These are phyloP conservation scores for Himalopsyche kuldschensis DNA, from an alignment of 2,888 invertebrate species.

Conservation along the genomic window DNA sequence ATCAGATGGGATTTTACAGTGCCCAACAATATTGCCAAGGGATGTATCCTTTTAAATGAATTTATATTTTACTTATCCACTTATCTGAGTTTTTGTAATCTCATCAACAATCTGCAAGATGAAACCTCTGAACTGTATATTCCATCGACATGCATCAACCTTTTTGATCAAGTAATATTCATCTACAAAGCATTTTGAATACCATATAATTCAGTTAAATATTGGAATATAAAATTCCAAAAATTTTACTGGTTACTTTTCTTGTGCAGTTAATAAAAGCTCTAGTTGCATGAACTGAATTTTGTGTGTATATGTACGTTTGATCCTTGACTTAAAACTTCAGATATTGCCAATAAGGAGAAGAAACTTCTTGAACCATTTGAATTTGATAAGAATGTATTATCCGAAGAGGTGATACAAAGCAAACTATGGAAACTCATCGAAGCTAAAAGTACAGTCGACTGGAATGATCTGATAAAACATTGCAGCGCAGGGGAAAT, in stretches of 20 bases:
- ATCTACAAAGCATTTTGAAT: no score
- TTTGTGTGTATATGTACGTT: not conserved
- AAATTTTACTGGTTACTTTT: no score
- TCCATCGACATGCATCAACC: not conserved
- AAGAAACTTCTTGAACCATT: constrained; percentile 30
- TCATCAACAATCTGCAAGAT: not conserved
- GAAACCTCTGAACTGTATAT: not conserved
- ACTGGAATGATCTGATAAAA: constrained; percentile 30
- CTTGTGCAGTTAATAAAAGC: no score
- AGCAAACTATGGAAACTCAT: constrained; percentile 32
- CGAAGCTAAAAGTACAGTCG: constrained; percentile 13
- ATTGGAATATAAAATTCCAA: no score
- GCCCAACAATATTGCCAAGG: constrained; percentile 48
- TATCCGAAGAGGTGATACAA: constrained; percentile 23
- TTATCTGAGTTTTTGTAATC: not conserved
- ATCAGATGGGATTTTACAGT: constrained; percentile 51
- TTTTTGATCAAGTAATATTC: not conserved
- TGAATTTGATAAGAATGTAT: constrained; percentile 20
- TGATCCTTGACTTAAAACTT: constrained; percentile 16
- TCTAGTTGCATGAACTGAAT: not conserved
- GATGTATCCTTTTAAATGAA: constrained; percentile 57
- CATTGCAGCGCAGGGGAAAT: not conserved
- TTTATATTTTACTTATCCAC: not conserved
- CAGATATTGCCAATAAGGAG: constrained; percentile 36
- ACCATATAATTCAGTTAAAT: no score